Base-by-base conservation (phyloP, 2,113 vertebrate genomes). In the Sinocyclocheilus anshuiensis region DNA sequence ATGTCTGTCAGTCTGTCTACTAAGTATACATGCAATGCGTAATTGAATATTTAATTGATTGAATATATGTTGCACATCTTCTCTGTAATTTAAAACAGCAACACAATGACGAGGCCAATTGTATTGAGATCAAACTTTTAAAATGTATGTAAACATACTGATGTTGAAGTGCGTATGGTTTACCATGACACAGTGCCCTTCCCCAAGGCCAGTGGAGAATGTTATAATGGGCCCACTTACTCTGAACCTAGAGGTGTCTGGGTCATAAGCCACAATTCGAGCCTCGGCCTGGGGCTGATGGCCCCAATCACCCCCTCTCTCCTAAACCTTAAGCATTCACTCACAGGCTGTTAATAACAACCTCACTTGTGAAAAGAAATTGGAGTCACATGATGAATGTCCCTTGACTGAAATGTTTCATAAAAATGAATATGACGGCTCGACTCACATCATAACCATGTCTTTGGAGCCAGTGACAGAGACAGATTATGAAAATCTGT, bases 351-450 rank as follows among this genome's bases (percentile, higher is more conserved):
- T 84, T 87, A 90, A 86, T 91, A 93, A 91, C 91, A 90, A 87
- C 85, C 77, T 90, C 90, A 91, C 88, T 91, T 15, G 75, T 89
- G 89, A 89, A 88, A 91, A 76, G 85, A 91, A 86, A 87, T 87
- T 76, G 45, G 53, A 36, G 87, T 75, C 69, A 48, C 61, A 88
- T 94, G 93, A 94, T 93, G 84, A 90, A 95, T 94, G 93, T 91
- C 71, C 53, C 55, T 63, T 50, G 33, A 84, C 33, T 12, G 20
- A 26, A 75, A 81, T 18, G 7, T 36, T 77, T 63, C 55, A 29
- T 33, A 42, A 86, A 57, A 61, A 59, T 18, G 4, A 61, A 61
- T 63, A 20, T 22, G 18, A 36, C 2, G 29, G 10, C 45, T 36
- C 61, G 50, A 29, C 61, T 48, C 80, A 53, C 77, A 86, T 50